Evolutionary conservation across 2,113 vertebrate species (phyloP), one percentile per base, ranked within the genome.

Genomic region (Oxyura jamaicensis): DNA sequence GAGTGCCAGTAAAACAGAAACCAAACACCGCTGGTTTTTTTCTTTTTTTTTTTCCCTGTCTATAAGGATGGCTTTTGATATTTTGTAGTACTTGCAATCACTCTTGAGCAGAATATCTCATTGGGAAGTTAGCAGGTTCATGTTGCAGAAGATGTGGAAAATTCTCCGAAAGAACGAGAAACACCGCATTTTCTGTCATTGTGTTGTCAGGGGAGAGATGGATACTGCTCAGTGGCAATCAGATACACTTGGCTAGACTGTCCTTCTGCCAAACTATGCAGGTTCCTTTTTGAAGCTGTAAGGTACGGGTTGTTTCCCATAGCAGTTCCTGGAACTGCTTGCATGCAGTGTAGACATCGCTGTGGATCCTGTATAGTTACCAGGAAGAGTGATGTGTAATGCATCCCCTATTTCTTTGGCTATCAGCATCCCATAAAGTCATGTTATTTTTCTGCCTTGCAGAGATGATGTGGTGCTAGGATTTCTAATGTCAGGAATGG

Each of bases 271-370:
- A 86, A 68, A 58, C 60, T 48, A 2, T 28, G 11, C 28, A 56
- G 59, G 41, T 92, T 95, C 66, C 69, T 59, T 83, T 88, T 59
- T 63, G 56, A 91, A 94, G 56, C 80, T 75, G 52, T 72, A 59
- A 75, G 46, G 28, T 74, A 81, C 63, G 80, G 25, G 20, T 63
- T 88, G 19, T 78, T 93, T 94, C 50, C 73, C 80, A 42, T 35
- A 72, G 76, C 68, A 72, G 42, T 78, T 97, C n/a, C 71, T 81
- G 41, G 67, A 63, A 60, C 36, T 83, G 55, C 76, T 66, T 53
- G 26, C 75, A 26, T 16, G 46, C 46, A 86, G 22, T 8, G 33
- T 65, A 35, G 48, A 48, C 33, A 59, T 56, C 33, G 7, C 1
- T 2, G 56, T 22, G 60, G 53, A 25, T 81, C 16, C 22, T 68